Conservation (phyloP, 2,113 vertebrate species). For the Hystrix cristata region DNA sequence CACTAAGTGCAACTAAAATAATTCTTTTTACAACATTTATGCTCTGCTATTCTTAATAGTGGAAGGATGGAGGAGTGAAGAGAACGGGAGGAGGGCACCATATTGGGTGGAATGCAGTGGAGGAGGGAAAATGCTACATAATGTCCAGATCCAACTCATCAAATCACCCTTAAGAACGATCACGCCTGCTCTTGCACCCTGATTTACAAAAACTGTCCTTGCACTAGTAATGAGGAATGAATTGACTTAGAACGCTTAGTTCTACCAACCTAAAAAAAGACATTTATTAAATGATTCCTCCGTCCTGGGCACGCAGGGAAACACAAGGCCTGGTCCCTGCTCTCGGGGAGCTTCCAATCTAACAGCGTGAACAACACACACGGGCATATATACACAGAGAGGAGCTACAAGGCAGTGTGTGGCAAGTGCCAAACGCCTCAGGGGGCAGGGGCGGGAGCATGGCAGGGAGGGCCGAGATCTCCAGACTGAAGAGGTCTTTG, state of each 20-base stretch:
- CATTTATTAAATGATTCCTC: conserved; percentile 67
- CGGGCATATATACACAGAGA: background rate
- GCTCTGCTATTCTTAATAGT: background rate
- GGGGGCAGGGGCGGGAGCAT: background rate
- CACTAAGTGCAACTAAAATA: background rate
- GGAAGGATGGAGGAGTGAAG: background rate
- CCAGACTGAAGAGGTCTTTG: conserved; percentile 53
- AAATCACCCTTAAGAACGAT: conserved; percentile 20
- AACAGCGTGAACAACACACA: background rate
- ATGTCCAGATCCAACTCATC: background rate
- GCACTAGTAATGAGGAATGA: background rate
- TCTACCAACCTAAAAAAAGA: background rate
- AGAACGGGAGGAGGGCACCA: background rate
- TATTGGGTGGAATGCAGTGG: no score
- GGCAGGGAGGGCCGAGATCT: background rate
- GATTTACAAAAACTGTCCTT: conserved; percentile 7
- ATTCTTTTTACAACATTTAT: background rate
- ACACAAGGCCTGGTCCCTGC: conserved; percentile 15
- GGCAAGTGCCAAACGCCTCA: background rate
- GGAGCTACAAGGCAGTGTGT: background rate
- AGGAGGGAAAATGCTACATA: background rate
- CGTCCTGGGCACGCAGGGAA: background rate
- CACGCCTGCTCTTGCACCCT: background rate
- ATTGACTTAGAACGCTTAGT: background rate
- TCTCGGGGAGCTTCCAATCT: conserved; percentile 76